Evolutionary conservation across 2,888 invertebrate species (phyloP), one percentile per base, ranked within the genome.

Genomic region (Megamerina dolium): DNA sequence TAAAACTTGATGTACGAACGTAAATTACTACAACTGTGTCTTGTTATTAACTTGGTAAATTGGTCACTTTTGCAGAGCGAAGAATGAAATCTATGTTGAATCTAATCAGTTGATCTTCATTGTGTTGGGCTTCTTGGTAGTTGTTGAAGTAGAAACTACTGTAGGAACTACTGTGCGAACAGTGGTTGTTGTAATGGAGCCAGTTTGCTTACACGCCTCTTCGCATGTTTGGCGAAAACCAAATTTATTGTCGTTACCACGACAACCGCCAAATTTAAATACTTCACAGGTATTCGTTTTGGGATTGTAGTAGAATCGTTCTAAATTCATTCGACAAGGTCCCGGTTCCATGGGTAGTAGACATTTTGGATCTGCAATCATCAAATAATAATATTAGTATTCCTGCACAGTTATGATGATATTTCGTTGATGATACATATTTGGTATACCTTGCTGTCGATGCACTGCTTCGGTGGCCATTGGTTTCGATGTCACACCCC

Each of bases 201-300:
- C 46, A 38, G 41, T 37, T 40, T 44, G 37, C 8, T 59, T 37
- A 29, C 68, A 68, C 1, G 59, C 57, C 23, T 51, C 52, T 46
- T 67, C 62, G 41, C 66, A 69, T 4, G 60, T 60, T 43, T 57
- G 51, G n/a, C 52, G 46, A 26, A 61, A 57, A 1, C 60, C 61
- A 48, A 62, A 69, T 16, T 59, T 58, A 47, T 69, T 69, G 19
- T 58, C 64, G 35, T 66, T 69, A 29, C 68, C 68, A 4, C 44
- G 52, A 36, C 68, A 69, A 26, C 68, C 68, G 3, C 70, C 68
- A 45, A 56, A 69, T 18, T 52, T 57, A 38, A 69, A 69, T 16
- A 46, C 43, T 33, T 64, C 59, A 33, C 68, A 69, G 12, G 45
- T 33, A 20, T 65, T 61, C 2, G 58, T 58, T 9, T 58, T 49